These are phyloP conservation scores for Trichechus manatus DNA, from an alignment of 2,113 vertebrate genomes.

Conservation along the genomic window DNA sequence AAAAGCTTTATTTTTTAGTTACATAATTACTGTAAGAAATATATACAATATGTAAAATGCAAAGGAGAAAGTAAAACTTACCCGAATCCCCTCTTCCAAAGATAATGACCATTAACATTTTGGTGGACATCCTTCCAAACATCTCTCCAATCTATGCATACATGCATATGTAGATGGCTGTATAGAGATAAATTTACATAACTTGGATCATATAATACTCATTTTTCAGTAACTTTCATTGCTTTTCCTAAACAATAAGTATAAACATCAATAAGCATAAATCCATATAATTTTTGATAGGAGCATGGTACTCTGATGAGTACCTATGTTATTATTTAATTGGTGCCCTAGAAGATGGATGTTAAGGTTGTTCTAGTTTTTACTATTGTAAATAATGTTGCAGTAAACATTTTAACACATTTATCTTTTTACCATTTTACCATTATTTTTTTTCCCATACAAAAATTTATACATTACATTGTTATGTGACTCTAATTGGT, in stretches of 20 bases:
- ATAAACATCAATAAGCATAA: constrained; percentile 54
- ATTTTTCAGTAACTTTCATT: constrained; percentile 54
- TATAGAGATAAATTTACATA: constrained; percentile 71
- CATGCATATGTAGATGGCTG: constrained; percentile 68
- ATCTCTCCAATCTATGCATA: constrained; percentile 44
- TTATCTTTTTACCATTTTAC: background rate
- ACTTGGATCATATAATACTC: constrained; percentile 62
- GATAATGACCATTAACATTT: constrained; percentile 60
- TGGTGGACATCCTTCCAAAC: constrained; percentile 47
- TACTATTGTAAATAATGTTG: background rate
- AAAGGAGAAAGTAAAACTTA: constrained; percentile 56
- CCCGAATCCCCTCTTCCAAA: constrained; percentile 54
- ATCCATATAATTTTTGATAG: background rate
- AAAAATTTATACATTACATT: too few species aligned
- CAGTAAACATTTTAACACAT: background rate
- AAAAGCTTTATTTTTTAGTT: constrained; percentile 33
- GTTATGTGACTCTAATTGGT: too few species aligned
- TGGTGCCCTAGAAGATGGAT: background rate
- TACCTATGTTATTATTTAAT: background rate
- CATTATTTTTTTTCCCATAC: background rate
- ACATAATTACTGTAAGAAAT: constrained; percentile 60
- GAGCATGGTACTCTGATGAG: background rate
- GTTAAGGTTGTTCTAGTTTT: background rate
- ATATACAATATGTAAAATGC: constrained; percentile 70
- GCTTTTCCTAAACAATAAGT: constrained; percentile 58